Conservation (phyloP, 2,888 invertebrate genomes). For the Pollenia angustigena region DNA sequence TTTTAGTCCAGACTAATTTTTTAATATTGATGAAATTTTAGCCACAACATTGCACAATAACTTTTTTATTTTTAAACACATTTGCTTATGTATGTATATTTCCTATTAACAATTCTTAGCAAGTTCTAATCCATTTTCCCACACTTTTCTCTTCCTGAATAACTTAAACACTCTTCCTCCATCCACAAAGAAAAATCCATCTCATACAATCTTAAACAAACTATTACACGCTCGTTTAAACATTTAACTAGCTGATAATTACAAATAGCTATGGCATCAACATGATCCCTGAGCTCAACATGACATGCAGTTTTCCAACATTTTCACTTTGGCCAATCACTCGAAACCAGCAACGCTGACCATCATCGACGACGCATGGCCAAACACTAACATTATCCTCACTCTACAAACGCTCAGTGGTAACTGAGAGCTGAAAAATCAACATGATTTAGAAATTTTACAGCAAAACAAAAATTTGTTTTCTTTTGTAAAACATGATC, state of each 20-base stretch:
- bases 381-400: slow-evolving; percentile 36
- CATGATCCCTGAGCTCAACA: slow-evolving; percentile 37
- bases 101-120: too few species aligned
- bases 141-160: too few species aligned
- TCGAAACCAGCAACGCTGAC: slow-evolving; percentile 6
- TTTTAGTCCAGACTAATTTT: too few species aligned
- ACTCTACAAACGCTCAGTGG: slow-evolving; percentile 64
- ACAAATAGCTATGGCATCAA: slow-evolving; percentile 50
- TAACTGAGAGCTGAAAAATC: slow-evolving; percentile 59
- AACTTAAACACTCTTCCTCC: not conserved
- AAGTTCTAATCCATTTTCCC: too few species aligned
- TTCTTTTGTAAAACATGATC: slow-evolving; percentile 30
- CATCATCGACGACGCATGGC: slow-evolving; percentile 45
- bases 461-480: slow-evolving; percentile 1
- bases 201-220: slow-evolving; percentile 11
- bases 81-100: too few species aligned
- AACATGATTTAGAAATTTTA: slow-evolving; percentile 15
- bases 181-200: not conserved
- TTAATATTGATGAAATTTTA: too few species aligned
- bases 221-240: slow-evolving; percentile 67
- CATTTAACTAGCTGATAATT: slow-evolving; percentile 63
- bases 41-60: too few species aligned
- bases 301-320: slow-evolving; percentile 28
- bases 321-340: slow-evolving; percentile 67
- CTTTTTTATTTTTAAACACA: too few species aligned